phyloP scores from a whole-genome alignment of 2,888 invertebrate genomes.

The Drymonia ruficornis region DNA sequence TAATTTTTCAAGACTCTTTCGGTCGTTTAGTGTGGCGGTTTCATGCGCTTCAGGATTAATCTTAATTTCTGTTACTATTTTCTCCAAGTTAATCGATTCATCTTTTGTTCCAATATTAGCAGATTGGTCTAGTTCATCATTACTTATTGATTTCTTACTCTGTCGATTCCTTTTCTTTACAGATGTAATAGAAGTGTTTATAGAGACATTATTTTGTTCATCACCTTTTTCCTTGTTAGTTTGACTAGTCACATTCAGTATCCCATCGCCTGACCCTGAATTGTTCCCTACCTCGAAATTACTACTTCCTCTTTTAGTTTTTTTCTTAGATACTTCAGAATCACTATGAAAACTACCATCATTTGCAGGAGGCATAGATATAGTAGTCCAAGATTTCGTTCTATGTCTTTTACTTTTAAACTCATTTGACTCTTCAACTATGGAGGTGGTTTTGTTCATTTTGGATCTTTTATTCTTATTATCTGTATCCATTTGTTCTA shows the following conservation, averaged over 20 bases:
- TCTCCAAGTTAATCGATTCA: constrained; percentile 6
- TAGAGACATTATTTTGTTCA: constrained; percentile 9
- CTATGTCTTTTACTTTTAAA: constrained; percentile 55
- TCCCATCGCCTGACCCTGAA: constrained; percentile 29
- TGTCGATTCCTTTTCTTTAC: constrained; percentile 29
- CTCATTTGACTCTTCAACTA: constrained; percentile 36
- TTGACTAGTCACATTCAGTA: constrained; percentile 17
- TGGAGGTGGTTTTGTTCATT: constrained; percentile 60
- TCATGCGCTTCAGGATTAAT: background rate
- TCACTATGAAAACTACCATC: constrained; percentile 58
- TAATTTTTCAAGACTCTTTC: constrained; percentile 39
- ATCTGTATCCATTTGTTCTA: constrained; percentile 45
- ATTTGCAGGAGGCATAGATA: constrained; percentile 30
- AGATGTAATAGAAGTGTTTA: constrained; percentile 20
- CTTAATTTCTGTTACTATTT: constrained; percentile 6
- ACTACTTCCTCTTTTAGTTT: constrained; percentile 31
- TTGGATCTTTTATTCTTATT: constrained; percentile 33
- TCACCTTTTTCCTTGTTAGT: constrained; percentile 9
- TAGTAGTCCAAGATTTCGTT: constrained; percentile 65
- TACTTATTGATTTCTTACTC: constrained; percentile 14
- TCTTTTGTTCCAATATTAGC: constrained; percentile 10
- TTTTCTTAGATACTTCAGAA: constrained; percentile 53
- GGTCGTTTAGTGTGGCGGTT: constrained; percentile 6
- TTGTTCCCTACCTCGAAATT: constrained; percentile 19
- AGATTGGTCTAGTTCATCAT: constrained; percentile 12